phyloP scores from a whole-genome alignment of 1,140 invertebrate species.

The Euborellia annulipes region DNA sequence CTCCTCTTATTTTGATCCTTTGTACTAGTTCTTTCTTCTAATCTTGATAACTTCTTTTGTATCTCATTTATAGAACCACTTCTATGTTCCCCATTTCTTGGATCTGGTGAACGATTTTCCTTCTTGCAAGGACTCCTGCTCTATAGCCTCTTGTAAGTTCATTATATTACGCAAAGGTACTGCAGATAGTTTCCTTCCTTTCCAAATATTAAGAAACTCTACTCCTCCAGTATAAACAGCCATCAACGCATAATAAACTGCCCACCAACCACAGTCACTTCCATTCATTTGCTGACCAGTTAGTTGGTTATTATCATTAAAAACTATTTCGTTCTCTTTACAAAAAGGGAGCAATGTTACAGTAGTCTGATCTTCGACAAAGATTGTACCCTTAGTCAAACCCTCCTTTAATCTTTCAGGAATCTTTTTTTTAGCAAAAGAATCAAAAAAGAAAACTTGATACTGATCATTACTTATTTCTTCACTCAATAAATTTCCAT shows the following conservation, averaged over 20 bases:
- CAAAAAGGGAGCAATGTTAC: slow-evolving; percentile 1
- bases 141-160: no score
- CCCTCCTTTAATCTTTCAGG: slow-evolving; percentile 3
- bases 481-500: no score
- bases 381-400: slow-evolving; percentile 1
- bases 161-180: slow-evolving; percentile 5
- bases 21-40: no score
- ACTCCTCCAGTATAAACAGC: slow-evolving; percentile 4
- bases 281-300: slow-evolving; percentile 3
- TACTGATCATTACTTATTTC: no score
- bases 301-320: not conserved
- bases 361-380: not conserved
- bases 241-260: slow-evolving; percentile 4
- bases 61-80: no score
- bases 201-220: not conserved
- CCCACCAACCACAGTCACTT: slow-evolving; percentile 6
- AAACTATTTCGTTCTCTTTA: slow-evolving; percentile 1
- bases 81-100: no score
- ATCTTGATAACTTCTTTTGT: no score
- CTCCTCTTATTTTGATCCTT: no score
- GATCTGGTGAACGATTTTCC: no score
- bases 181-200: slow-evolving; percentile 1
- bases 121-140: no score
- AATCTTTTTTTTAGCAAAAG: no score
- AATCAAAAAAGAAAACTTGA: no score